A percentile compares a stretch with the other conserved stretches of the same genome.
phyloP scores from a whole-genome alignment of 2,888 invertebrate genomes.

The Tromatobia lineatoria region DNA sequence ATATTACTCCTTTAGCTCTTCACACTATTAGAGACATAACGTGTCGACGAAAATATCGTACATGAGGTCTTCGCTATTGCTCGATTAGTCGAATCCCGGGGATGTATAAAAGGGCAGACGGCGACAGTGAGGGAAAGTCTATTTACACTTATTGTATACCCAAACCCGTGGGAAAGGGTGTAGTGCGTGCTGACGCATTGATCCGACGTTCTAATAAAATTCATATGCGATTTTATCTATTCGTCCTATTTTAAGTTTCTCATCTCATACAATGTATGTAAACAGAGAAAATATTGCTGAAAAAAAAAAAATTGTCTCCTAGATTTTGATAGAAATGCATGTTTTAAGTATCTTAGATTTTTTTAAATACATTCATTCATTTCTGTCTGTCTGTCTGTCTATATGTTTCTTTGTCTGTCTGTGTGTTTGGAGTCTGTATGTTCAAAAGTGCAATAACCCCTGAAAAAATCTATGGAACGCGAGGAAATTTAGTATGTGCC shows the following conservation, averaged over 20 bases:
- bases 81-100: slow-evolving; percentile 19
- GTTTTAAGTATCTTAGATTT: no score
- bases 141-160: slow-evolving; percentile 1
- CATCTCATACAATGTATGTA: no score
- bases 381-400: no score
- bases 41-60: not conserved
- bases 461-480: no score
- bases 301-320: no score
- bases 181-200: not conserved
- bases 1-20: not conserved
- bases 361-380: no score
- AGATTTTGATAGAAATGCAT: no score
- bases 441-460: no score
- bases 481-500: no score
- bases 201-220: not conserved
- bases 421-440: no score
- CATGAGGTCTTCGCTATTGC: not conserved
- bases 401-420: no score
- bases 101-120: not conserved
- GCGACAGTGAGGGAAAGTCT: slow-evolving; percentile 20
- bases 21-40: not conserved
- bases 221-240: not conserved
- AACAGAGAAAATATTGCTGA: no score
- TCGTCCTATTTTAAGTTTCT: not conserved
- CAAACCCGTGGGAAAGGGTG: not conserved